Evolutionary conservation across 1,140 invertebrate species (phyloP), one percentile per base, ranked within the genome.

Genomic region (Calosoma granatense): DNA sequence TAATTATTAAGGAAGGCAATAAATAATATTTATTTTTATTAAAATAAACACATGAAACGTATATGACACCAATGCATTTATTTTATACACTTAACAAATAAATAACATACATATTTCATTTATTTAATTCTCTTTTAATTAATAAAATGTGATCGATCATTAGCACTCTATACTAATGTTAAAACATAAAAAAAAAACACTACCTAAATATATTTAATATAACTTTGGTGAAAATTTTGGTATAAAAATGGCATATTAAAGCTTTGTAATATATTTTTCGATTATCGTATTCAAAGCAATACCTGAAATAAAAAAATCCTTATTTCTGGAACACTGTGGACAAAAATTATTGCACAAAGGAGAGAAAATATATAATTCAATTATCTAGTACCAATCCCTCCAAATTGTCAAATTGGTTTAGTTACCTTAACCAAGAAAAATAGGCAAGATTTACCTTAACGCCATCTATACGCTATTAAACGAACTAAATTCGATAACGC

Each of bases 61-160:
- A 12, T 12, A 47, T 47, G 9, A 47, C 41, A 47, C 41, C 41
- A 47, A 47, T 47, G 41, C 9, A 17, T 47, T 47, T 47, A 47
- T 47, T 47, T 47, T 47, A 12, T 47, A 47, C 41, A 47, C 41
- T 47, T 47, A 47, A 47, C 41, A 47, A 47, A 47, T 47, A 47
- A 47, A 47, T 47, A 47, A 47, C 41, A 47, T 47, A 47, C 41
- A 47, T 11, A 4, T 36, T 36, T 9, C 26, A 36, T 36, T 9
- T 36, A 36, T 36, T n/a, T n/a, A n/a, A n/a, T n/a, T n/a, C n/a
- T n/a, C n/a, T n/a, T n/a, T n/a, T n/a, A n/a, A n/a, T n/a, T n/a
- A n/a, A 11, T 12, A 47, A 47, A 47, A 47, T 47, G 41, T 47
- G 41, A 47, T 47, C n/a, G n/a, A n/a, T n/a, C n/a, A n/a, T n/a